phyloP scores from a whole-genome alignment of 2,888 invertebrate species.

The Melanophora roralis region DNA sequence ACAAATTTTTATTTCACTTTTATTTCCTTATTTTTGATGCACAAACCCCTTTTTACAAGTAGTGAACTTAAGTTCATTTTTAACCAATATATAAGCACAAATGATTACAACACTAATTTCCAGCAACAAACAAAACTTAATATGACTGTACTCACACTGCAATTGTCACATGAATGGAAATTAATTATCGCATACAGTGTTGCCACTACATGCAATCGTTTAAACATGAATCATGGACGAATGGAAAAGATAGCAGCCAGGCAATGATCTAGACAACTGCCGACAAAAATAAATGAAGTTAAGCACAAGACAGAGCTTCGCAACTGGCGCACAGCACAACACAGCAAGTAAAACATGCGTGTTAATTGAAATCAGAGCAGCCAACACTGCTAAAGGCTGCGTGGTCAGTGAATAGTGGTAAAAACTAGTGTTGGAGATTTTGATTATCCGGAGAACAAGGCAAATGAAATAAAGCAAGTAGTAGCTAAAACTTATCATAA shows the following conservation, averaged over 20 bases:
- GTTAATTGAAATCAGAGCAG: constrained; percentile 70
- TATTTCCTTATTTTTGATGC: not conserved
- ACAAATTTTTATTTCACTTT: too few relatives aligned
- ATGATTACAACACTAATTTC: constrained; percentile 18
- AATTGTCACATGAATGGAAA: constrained; percentile 61
- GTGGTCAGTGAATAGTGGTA: constrained; percentile 55
- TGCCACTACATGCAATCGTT: constrained; percentile 62
- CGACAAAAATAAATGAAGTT: constrained; percentile 11
- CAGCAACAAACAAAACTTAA: not conserved
- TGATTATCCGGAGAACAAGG: constrained; percentile 47
- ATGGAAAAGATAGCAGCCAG: constrained; percentile 37
- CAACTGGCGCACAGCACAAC: constrained; percentile 14
- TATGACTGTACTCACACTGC: constrained; percentile 25
- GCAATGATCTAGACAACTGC: not conserved
- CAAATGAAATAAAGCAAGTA: constrained; percentile 56
- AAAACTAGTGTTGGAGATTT: constrained; percentile 48
- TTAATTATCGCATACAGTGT: constrained; percentile 63
- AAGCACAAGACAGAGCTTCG: constrained; percentile 15
- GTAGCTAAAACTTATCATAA: constrained; percentile 56
- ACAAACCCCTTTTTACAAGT: not conserved
- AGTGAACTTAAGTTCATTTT: not conserved
- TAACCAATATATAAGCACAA: not conserved
- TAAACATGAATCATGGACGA: constrained; percentile 60
- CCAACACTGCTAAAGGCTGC: constrained; percentile 50
- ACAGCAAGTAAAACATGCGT: constrained; percentile 71